Base-by-base conservation (phyloP, 1,140 invertebrate genomes). In the Mizuhopecten yessoensis region DNA sequence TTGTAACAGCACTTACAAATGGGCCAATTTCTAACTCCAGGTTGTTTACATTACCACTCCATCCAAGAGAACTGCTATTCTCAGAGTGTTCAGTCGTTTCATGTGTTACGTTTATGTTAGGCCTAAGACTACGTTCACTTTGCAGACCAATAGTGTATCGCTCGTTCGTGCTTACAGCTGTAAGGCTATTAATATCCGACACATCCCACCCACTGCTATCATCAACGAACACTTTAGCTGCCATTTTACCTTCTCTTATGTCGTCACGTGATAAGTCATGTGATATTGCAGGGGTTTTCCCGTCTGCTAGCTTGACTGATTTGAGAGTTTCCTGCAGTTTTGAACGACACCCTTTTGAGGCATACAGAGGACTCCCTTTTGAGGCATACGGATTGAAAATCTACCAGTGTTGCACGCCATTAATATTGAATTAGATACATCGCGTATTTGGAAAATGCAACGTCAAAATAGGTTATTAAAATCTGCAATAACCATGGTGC, bases 111-210 rank as follows among this genome's bases (percentile, higher is more conserved):
- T n/a, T 29, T n/a, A n/a, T 75, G 23, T 75, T 17, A 75, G 57
- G 23, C 57, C 15, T 75, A 75, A 29, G 23, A 29, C 57, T n/a
- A 13, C 17, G 23, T 29, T 75, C 23, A 75, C 29, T 29, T 29
- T 29, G 57, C n/a, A 75, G n/a, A 29, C 57, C 57, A 75, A 75
- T 75, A 11, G 57, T 75, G 23, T 75, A 75, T 75, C n/a, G 57
- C n/a, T 75, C 57, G 57, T n/a, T 75, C 57, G 57, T 29, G 57
- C 57, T 7, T 29, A 3, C 57, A 75, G 57, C 57, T 75, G 57
- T 75, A 75, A 29, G 57, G 57, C 57, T 75, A 75, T 75, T 75
- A 75, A 75, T 75, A 75, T 75, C 57, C 57, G 57, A 75, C 57
- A 75, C 57, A 75, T 75, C 57, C 57, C 57, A 75, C 23, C 23